Base-by-base conservation (phyloP, 2,797 vertebrate genomes). In the Antennarius maculatus region DNA sequence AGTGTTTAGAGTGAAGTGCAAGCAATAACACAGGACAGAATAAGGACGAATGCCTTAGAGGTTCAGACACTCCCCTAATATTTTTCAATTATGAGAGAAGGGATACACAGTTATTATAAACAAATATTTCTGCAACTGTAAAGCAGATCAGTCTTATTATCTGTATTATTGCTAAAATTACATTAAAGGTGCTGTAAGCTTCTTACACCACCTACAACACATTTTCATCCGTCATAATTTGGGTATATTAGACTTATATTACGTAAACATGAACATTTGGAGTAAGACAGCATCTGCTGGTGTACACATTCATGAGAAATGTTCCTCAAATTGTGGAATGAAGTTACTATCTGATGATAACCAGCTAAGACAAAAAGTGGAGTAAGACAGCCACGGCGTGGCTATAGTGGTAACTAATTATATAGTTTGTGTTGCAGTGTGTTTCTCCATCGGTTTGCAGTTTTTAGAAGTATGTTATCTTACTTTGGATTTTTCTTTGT, bases 1-100 rank as follows among this genome's bases (percentile, higher is more conserved):
- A 14, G 49, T 46, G 41, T 60, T 14, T 23, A 59, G 53, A 57
- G 64, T 69, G 61, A 70, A 69, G 54, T 11, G 10, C 55, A 59
- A 28, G 27, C 1, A 18, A 54, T 41, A 27, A 72, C 28, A 60
- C 4, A 2, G 12, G 27, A n/a, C 37, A 41, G 56, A 74, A 28
- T n/a, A 56, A 55, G 47, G 50, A 51, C 51, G 45, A 48, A 54
- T 4, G 34, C 47, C 7, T 8, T 3, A 39, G 53, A 65, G 53
- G 60, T 37, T 57, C 27, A 9, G 7, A 39, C 37, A 10, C 7
- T 11, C 9, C 9, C 37, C 37, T 39, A 6, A 39, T 39, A 39
- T 39, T 10, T 9, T 39, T 6, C 2, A 9, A 8, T 39, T 8
- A 39, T 10, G 37, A 39, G 23, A 2, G 23, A 23, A 23, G 23